Conservation (phyloP, 1,140 invertebrate species). For the Brachionus asplanchnoidis region DNA sequence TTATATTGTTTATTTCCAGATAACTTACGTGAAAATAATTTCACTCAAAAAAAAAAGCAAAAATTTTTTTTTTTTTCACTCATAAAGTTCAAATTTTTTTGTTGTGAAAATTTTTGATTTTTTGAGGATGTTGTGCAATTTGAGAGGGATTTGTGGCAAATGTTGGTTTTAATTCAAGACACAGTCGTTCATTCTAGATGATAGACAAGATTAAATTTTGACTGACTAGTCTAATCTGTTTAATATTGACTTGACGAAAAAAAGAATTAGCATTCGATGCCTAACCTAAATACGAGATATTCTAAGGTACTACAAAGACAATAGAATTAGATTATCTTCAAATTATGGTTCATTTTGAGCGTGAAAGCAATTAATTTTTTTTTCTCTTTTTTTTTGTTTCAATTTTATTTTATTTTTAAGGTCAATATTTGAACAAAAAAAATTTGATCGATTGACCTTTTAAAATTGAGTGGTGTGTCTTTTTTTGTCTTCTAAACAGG, state of each 20-base stretch:
- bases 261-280: not conserved
- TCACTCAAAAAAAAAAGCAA: too few relatives aligned
- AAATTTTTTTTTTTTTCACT: too few relatives aligned
- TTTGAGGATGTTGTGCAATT: not conserved
- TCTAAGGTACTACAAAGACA: not conserved
- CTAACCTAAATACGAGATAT: not conserved
- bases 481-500: not conserved
- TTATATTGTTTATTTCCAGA: too few relatives aligned
- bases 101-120: not conserved
- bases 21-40: too few relatives aligned
- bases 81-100: not conserved
- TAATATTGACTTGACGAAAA: not conserved
- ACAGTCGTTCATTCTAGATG: not conserved
- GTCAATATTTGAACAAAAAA: not conserved
- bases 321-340: slow-evolving; percentile 19
- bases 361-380: not conserved
- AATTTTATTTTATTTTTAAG: not conserved
- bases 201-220: not conserved
- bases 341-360: slow-evolving; percentile 28
- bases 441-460: not conserved
- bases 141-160: not conserved
- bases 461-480: not conserved
- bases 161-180: not conserved
- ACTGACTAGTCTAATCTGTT: not conserved
- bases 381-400: not conserved